Evolutionary conservation across 2,113 vertebrate genomes (phyloP).

Genomic region (Oxygymnocypris stewartii): DNA sequence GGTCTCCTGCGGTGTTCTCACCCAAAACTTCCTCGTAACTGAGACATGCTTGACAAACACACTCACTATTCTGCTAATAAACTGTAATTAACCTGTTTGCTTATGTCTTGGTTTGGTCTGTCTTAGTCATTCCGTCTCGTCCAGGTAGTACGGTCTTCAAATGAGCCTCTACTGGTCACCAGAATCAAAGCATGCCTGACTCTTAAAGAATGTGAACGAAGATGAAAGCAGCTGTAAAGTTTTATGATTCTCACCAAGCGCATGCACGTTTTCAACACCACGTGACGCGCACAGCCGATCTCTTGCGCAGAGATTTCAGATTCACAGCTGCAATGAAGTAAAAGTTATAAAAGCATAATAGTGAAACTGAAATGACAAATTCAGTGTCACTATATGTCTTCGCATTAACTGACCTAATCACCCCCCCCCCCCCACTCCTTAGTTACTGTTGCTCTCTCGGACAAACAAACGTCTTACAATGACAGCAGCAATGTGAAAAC

Average conservation of each 20-base stretch:
- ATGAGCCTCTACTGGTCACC: background rate
- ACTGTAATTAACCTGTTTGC: conserved; percentile 4
- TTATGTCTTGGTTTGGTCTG: background rate
- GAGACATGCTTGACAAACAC: conserved; percentile 50
- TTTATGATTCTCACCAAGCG: conserved; percentile 34
- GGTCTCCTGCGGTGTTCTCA: background rate
- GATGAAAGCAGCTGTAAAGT: conserved; percentile 38
- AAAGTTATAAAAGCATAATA: background rate
- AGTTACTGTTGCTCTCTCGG: too few species aligned
- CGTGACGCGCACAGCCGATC: background rate
- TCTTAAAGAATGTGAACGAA: conserved; percentile 20
- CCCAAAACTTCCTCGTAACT: background rate
- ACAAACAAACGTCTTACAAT: too few species aligned
- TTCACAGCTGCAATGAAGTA: background rate
- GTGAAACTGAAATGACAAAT: background rate
- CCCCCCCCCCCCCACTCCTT: too few species aligned
- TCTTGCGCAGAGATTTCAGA: background rate
- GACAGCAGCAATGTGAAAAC: too few species aligned
- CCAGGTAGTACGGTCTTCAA: background rate
- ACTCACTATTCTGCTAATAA: conserved; percentile 38
- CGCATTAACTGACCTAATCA: too few species aligned
- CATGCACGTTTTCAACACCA: conserved; percentile 2
- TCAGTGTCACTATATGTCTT: too few species aligned
- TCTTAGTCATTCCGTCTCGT: conserved; percentile 1
- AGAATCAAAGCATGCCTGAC: conserved; percentile 35